Conservation (phyloP, 1,140 invertebrate species). For the Drosophila funebris region DNA sequence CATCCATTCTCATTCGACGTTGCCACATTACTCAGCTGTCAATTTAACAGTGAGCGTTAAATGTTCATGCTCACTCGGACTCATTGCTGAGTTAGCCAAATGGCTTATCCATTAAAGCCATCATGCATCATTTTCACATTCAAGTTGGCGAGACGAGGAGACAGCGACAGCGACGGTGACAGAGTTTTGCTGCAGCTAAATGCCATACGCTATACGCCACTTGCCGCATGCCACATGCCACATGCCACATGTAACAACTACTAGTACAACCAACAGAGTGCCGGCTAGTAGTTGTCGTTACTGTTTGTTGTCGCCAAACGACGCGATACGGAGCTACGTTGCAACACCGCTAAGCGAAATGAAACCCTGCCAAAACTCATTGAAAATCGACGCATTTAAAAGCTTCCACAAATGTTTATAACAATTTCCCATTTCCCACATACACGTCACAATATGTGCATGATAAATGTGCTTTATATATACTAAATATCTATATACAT, state of each 20-base stretch:
- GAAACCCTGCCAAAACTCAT: background rate
- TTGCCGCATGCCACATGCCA: background rate
- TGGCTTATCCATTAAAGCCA: conserved; percentile 66
- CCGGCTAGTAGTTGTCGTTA: background rate
- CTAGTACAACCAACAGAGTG: background rate
- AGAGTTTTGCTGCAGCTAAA: conserved; percentile 2
- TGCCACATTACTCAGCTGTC: conserved; percentile 6
- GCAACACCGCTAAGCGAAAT: background rate
- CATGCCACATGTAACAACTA: background rate
- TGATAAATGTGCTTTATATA: background rate
- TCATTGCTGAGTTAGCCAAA: background rate
- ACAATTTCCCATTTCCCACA: conserved; percentile 8
- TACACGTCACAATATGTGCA: background rate
- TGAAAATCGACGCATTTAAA: conserved; percentile 4
- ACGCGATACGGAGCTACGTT: background rate
- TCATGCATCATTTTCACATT: conserved; percentile 37
- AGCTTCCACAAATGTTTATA: conserved; percentile 1
- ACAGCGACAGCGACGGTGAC: background rate
- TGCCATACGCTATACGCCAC: background rate
- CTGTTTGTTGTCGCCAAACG: background rate
- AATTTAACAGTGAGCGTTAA: conserved; percentile 1
- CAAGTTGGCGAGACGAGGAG: conserved; percentile 8
- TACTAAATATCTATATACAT: conserved; percentile 1
- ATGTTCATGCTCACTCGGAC: background rate
- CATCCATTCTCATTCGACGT: background rate